Evolutionary conservation across 2,888 invertebrate species (phyloP).

Genomic region (Lasius fuliginosus): DNA sequence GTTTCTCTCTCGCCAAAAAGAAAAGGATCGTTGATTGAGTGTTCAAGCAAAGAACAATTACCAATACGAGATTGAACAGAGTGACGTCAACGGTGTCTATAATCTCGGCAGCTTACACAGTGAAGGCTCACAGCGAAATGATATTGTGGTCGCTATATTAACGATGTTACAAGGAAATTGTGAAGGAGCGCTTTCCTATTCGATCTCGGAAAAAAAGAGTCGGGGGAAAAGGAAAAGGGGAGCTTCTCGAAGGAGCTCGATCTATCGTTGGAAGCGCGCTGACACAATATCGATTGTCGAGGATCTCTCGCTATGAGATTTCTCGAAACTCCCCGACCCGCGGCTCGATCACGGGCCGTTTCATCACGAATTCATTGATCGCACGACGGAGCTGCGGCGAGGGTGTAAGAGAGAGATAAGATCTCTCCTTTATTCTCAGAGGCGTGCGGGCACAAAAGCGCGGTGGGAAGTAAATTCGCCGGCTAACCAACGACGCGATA

Average conservation of each 20-base stretch:
- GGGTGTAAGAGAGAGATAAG: slow-evolving; percentile 42
- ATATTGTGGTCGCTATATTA: slow-evolving; percentile 25
- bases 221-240: not conserved
- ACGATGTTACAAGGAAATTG: slow-evolving; percentile 51
- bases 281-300: slow-evolving; percentile 22
- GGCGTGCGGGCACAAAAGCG: slow-evolving; percentile 44
- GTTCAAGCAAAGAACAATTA: slow-evolving; percentile 15
- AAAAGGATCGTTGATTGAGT: not conserved
- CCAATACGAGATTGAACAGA: slow-evolving; percentile 13
- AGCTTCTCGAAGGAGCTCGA: not conserved
- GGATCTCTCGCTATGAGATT: slow-evolving; percentile 22
- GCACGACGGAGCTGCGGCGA: not conserved
- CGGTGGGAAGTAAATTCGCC: slow-evolving; percentile 47
- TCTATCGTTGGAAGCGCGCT: not conserved
- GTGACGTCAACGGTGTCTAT: slow-evolving; percentile 16
- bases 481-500: slow-evolving; percentile 67
- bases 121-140: not conserved
- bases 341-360: slow-evolving; percentile 20
- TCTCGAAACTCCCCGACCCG: slow-evolving; percentile 28
- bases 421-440: slow-evolving; percentile 42
- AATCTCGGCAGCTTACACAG: slow-evolving; percentile 27
- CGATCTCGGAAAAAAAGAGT: not conserved
- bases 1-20: not conserved
- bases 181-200: not conserved
- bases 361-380: slow-evolving; percentile 58